These are phyloP conservation scores for Physocephala rufipes DNA, from an alignment of 2,888 invertebrate genomes.

Conservation along the genomic window DNA sequence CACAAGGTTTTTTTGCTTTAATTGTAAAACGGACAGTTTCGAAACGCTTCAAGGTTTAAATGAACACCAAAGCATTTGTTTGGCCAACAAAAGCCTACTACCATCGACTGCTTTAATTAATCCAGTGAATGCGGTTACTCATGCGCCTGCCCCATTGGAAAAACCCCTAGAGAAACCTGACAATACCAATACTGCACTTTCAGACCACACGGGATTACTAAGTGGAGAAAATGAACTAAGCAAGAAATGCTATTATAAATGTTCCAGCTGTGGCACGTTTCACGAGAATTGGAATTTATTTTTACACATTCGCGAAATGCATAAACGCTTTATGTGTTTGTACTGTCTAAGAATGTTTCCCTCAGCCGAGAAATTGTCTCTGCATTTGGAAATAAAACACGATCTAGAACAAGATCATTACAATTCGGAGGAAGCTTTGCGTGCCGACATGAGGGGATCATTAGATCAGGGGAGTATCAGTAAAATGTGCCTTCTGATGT, in stretches of 20 bases:
- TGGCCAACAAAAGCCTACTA: conserved; percentile 41
- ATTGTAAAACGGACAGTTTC: conserved; percentile 76
- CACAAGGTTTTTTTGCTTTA: conserved; percentile 69
- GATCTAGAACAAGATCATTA: conserved; percentile 77
- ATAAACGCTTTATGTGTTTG: conserved; percentile 82
- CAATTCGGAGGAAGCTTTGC: conserved; percentile 74
- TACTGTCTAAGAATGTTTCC: conserved; percentile 86
- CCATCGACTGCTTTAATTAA: conserved; percentile 44
- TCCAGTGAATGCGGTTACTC: not conserved
- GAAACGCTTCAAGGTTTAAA: conserved; percentile 74
- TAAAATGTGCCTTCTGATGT: conserved; percentile 75
- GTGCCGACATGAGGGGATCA: conserved; percentile 65
- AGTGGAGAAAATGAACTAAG: conserved; percentile 35
- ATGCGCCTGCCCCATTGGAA: not conserved
- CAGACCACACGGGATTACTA: not conserved
- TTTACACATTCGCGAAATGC: conserved; percentile 83
- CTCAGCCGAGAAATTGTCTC: conserved; percentile 79
- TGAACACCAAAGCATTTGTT: conserved; percentile 75
- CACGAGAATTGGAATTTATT: conserved; percentile 89
- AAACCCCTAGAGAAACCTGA: conserved; percentile 14
- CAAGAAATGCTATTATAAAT: conserved; percentile 76
- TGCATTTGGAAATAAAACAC: conserved; percentile 82
- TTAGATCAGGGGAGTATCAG: conserved; percentile 59
- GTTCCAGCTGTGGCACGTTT: conserved; percentile 83
- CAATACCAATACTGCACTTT: conserved; percentile 4